Conservation (phyloP, 2,888 invertebrate genomes). For the Perdita meconis region DNA sequence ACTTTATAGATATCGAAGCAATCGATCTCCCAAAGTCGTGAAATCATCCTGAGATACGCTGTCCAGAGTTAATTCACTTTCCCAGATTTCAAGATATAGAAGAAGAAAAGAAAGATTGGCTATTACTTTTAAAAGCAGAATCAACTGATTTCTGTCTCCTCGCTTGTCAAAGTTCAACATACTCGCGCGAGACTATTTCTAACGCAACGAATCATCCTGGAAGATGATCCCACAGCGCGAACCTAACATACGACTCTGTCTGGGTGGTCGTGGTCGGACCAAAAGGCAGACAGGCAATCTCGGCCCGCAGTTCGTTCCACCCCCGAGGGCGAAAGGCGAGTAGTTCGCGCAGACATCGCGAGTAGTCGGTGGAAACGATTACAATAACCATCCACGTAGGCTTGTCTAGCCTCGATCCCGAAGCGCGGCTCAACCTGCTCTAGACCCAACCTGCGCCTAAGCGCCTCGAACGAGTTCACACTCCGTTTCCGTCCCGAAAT, state of each 20-base stretch:
- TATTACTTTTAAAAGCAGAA: too few relatives aligned
- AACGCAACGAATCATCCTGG: conserved; percentile 17
- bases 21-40: too few relatives aligned
- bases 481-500: conserved; percentile 20
- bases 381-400: conserved; percentile 9
- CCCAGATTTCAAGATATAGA: too few relatives aligned
- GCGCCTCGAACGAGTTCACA: conserved; percentile 21
- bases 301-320: conserved; percentile 24
- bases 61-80: too few relatives aligned
- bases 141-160: too few relatives aligned
- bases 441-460: too few relatives aligned
- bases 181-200: conserved; percentile 11
- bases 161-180: too few relatives aligned
- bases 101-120: too few relatives aligned
- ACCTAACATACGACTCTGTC: conserved; percentile 22
- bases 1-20: too few relatives aligned
- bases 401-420: conserved; percentile 13
- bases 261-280: conserved; percentile 46
- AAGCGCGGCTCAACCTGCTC: not conserved
- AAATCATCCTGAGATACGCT: too few relatives aligned
- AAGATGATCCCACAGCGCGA: conserved; percentile 14
- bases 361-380: conserved; percentile 21
- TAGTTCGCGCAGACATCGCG: conserved; percentile 2
- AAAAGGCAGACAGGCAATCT: conserved; percentile 37
- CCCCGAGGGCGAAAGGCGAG: not conserved